These are phyloP conservation scores for Trochalopteron elliotii DNA, from an alignment of 2,113 vertebrate genomes.

Conservation along the genomic window DNA sequence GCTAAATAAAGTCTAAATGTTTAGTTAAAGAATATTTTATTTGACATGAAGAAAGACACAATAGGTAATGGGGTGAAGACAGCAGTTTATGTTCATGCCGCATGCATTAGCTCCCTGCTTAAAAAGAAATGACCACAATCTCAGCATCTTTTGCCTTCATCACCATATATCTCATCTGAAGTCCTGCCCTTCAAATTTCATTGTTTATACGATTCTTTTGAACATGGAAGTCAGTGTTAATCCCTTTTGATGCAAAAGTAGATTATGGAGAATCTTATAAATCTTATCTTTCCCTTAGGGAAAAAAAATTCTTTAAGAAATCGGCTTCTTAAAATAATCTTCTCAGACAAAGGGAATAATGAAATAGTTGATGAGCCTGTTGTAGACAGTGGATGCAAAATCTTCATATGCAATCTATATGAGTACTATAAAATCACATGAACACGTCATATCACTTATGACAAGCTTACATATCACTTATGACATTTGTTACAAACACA, in stretches of 20 bases:
- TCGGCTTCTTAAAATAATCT: not conserved
- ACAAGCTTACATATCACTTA: not conserved
- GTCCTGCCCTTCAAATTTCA: not conserved
- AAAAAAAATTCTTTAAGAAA: not conserved
- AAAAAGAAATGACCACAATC: not conserved
- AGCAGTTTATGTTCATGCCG: not conserved
- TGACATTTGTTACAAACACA: accelerated
- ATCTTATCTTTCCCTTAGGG: not conserved
- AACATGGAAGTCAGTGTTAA: not conserved
- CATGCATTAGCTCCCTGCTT: not conserved
- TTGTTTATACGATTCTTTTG: not conserved
- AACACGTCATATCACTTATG: not conserved
- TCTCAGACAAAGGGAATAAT: not conserved
- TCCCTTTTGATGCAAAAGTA: not conserved
- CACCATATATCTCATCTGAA: not conserved
- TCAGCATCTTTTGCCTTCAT: not conserved
- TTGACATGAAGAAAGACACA: not conserved
- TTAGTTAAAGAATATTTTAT: not conserved
- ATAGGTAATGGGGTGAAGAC: not conserved
- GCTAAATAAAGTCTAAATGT: not conserved
- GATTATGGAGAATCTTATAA: not conserved
- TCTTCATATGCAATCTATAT: not conserved
- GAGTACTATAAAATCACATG: not conserved
- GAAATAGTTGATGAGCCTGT: not conserved
- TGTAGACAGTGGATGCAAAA: not conserved